These are phyloP conservation scores for Melanotaenia duboulayi DNA, from an alignment of 2,113 vertebrate species.

Conservation along the genomic window DNA sequence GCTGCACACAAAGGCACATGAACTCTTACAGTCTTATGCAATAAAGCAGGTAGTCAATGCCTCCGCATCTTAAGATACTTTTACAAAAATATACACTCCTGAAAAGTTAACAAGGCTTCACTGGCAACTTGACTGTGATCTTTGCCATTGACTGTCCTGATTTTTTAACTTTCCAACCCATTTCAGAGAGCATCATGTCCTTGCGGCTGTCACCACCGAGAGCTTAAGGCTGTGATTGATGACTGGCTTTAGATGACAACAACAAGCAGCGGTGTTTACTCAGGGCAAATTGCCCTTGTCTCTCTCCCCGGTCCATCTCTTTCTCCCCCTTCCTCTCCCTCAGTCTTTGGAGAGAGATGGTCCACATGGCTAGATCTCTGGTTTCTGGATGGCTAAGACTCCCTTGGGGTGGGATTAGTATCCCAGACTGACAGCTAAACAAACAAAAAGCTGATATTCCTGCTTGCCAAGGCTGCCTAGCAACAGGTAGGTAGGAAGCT, in stretches of 20 bases:
- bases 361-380: constrained; percentile 65
- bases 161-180: constrained; percentile 41
- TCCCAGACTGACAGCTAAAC: constrained; percentile 73
- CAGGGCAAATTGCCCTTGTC: constrained; percentile 78
- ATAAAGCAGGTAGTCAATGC: background rate
- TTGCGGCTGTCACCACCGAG: constrained; percentile 66
- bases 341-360: constrained; percentile 51
- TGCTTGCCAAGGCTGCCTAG: constrained; percentile 77
- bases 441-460: constrained; percentile 65
- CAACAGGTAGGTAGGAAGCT: constrained; percentile 74
- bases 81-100: constrained; percentile 9
- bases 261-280: constrained; percentile 75
- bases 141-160: constrained; percentile 10
- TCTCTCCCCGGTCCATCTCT: constrained; percentile 43
- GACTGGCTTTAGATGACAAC: constrained; percentile 69
- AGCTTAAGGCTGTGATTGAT: constrained; percentile 72
- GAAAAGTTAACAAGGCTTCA: constrained; percentile 12
- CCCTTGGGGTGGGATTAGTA: constrained; percentile 70
- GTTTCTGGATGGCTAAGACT: constrained; percentile 65
- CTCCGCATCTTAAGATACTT: constrained; percentile 1
- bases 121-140: constrained; percentile 12
- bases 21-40: constrained; percentile 6
- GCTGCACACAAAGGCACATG: constrained; percentile 5
- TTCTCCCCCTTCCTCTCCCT: constrained; percentile 16
- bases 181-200: constrained; percentile 49